A percentile compares a stretch with the other conserved stretches of the same genome.
phyloP scores from a whole-genome alignment of 2,113 vertebrate species.

The Anhinga rufa region DNA sequence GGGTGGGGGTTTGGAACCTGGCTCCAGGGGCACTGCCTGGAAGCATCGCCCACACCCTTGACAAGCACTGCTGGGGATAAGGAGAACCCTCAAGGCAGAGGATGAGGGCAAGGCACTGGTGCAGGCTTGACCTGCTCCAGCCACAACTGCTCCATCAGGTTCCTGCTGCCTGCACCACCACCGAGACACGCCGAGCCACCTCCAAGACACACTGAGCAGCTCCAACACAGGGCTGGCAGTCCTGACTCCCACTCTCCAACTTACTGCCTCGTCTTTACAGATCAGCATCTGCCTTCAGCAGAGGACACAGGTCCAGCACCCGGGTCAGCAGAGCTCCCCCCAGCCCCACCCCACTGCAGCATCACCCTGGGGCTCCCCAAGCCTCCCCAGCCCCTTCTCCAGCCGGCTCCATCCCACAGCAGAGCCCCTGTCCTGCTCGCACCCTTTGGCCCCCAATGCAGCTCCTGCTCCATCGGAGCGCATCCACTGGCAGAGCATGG shows the following conservation, averaged over 20 bases:
- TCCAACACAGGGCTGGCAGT: rapidly evolving
- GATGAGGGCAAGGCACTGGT: neutral
- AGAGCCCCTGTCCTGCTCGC: rapidly evolving
- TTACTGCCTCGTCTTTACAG: rapidly evolving
- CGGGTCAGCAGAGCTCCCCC: neutral
- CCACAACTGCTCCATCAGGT: neutral
- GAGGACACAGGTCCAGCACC: neutral
- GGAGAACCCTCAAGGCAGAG: neutral
- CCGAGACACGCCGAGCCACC: neutral
- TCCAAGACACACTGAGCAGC: rapidly evolving
- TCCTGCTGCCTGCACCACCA: neutral
- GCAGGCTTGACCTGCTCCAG: rapidly evolving
- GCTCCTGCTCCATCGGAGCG: rapidly evolving
- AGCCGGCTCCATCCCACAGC: rapidly evolving
- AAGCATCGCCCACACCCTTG: neutral
- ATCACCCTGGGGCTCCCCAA: neutral
- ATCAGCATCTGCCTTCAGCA: neutral
- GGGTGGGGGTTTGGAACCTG: neutral
- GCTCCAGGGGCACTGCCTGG: neutral
- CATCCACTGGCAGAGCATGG: rapidly evolving
- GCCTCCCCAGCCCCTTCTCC: neutral
- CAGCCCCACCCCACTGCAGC: neutral
- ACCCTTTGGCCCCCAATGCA: neutral
- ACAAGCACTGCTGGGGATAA: neutral
- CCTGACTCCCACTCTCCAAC: neutral